Percentiles rank a stretch among this genome's conserved stretches.
These are phyloP conservation scores for Montipora cactus DNA, from an alignment of 64 coral and sea anemone genomes.

Conservation along the genomic window DNA sequence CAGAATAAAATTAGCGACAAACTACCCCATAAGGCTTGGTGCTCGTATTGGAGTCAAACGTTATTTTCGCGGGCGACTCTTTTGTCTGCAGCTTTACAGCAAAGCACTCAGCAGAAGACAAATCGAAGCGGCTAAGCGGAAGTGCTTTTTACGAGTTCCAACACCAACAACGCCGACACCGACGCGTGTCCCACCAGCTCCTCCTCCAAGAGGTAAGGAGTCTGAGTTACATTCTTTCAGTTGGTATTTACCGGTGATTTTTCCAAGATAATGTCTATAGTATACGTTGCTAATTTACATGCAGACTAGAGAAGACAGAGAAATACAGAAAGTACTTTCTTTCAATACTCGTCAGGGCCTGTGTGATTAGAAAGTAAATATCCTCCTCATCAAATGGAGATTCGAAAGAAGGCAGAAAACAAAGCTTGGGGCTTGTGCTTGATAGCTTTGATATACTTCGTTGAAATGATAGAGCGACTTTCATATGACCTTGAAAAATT, in stretches of 20 bases:
- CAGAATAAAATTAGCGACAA: constrained; percentile 66
- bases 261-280: background rate
- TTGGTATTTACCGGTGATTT: too few relatives aligned
- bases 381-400: background rate
- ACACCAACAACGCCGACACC: constrained; percentile 16
- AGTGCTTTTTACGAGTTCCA: constrained; percentile 56
- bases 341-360: background rate
- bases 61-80: constrained; percentile 71
- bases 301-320: background rate
- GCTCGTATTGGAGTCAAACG: constrained; percentile 57
- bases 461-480: too few relatives aligned
- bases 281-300: background rate
- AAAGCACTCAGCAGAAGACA: constrained; percentile 45
- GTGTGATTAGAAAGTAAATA: background rate
- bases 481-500: too few relatives aligned
- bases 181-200: constrained; percentile 2
- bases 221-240: background rate
- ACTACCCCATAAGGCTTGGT: constrained; percentile 76
- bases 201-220: constrained; percentile 30
- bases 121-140: constrained; percentile 7
- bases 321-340: background rate
- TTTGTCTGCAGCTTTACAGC: constrained; percentile 78
- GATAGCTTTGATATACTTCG: too few relatives aligned
- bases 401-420: too few relatives aligned
- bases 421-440: too few relatives aligned